Base-by-base conservation (phyloP, 2,888 invertebrate species). In the Ctena decussata region DNA sequence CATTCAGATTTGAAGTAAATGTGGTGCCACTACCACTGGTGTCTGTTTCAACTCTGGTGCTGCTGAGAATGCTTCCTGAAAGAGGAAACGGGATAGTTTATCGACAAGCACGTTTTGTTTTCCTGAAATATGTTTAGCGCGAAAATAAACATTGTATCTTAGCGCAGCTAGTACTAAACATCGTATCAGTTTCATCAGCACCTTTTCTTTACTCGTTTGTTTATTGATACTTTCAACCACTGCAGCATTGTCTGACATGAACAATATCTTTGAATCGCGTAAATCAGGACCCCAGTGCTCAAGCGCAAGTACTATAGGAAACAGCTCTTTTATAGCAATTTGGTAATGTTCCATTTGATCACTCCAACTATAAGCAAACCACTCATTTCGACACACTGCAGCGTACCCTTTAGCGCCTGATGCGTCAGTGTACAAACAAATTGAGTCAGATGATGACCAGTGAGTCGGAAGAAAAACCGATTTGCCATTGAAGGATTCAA, bases 211-310 rank as follows among this genome's bases (percentile, higher is more conserved):
- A 1, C 72, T 74, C 12, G 81, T 77, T n/a, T 53, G 77, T 65
- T 77, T 86, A 53, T 86, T 86, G 35, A 80, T 77, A 53, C 83
- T 74, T 24, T 77, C 53, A 3, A 81, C 75, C 1, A 81, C 69
- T n/a, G 71, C 74, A 15, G 21, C 15, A 81, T 87, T 87, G 37
- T 84, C 86, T 30, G 76, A 65, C 32, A 73, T 30, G 35, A 86
- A 81, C 39, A 84, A 44, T 11, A 81, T 60, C n/a, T 79, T 86
- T 41, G 81, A 76, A 41, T 83, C 74, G 8, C 41, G 27, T 12
- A 85, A 27, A 30, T 53, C 27, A 11, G 60, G 30, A 1, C 77
- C 82, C 80, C 83, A 86, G 12, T 65, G 18, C 65, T 83, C 80
- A 6, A 84, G n/a, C 12, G 83, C 71, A 1, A 80, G 18, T 0